Evolutionary conservation across 2,888 invertebrate species (phyloP).

Genomic region (Caenorhabditis sinica): DNA sequence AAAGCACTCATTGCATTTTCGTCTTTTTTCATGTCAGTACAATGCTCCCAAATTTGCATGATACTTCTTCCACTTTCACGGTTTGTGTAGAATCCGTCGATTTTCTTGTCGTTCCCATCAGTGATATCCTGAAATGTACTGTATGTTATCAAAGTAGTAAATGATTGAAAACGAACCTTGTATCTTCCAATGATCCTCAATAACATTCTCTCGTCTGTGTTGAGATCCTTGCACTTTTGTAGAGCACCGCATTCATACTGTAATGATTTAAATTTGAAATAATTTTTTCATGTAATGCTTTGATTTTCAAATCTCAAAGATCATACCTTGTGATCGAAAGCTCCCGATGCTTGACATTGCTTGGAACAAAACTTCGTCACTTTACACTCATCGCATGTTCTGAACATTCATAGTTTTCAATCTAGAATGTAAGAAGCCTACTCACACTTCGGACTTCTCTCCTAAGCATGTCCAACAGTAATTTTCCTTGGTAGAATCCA

Average conservation of each 20-base stretch:
- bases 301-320: conserved; percentile 16
- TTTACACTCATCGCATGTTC: conserved; percentile 78
- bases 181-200: conserved; percentile 80
- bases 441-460: conserved; percentile 67
- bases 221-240: conserved; percentile 68
- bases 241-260: conserved; percentile 81
- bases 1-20: conserved; percentile 78
- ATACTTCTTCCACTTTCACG: conserved; percentile 77
- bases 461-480: conserved; percentile 83
- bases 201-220: conserved; percentile 81
- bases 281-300: not conserved
- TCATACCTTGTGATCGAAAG: conserved; percentile 81
- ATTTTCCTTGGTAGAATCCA: conserved; percentile 47
- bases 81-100: conserved; percentile 79
- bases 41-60: conserved; percentile 83
- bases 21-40: conserved; percentile 79
- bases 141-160: conserved; percentile 37
- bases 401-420: conserved; percentile 41
- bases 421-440: not conserved
- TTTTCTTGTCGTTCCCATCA: conserved; percentile 77
- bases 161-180: conserved; percentile 65
- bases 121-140: conserved; percentile 68
- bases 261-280: conserved; percentile 6
- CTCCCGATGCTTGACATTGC: conserved; percentile 78
- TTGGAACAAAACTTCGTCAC: conserved; percentile 80